A percentile compares a stretch with the other conserved stretches of the same genome.
phyloP scores from a whole-genome alignment of 2,888 invertebrate species.

The Dorcus hopei region DNA sequence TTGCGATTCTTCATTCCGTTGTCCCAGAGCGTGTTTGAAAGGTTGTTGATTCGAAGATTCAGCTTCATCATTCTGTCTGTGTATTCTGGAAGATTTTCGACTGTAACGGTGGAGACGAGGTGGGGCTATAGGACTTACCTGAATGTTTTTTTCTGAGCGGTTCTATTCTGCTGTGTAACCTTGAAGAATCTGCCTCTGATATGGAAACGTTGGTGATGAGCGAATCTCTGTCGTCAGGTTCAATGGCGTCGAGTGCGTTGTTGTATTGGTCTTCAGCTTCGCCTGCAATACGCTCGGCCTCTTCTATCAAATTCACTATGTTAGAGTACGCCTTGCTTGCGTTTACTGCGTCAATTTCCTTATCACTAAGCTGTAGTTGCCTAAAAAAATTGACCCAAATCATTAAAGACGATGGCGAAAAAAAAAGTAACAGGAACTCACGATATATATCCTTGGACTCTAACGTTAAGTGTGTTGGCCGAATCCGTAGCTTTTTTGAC shows the following conservation, averaged over 20 bases:
- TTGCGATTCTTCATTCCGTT: slow-evolving; percentile 30
- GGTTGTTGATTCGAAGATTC: slow-evolving; percentile 43
- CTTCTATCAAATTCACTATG: slow-evolving; percentile 68
- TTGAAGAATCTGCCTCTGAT: slow-evolving; percentile 56
- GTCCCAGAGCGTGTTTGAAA: slow-evolving; percentile 38
- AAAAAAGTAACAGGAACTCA: too few relatives aligned
- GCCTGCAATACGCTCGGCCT: slow-evolving; percentile 61
- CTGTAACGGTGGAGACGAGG: too few relatives aligned
- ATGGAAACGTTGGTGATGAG: slow-evolving; percentile 53
- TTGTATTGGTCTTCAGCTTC: slow-evolving; percentile 51
- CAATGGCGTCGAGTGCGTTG: slow-evolving; percentile 41
- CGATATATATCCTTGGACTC: too few relatives aligned
- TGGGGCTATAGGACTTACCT: too few relatives aligned
- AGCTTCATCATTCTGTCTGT: slow-evolving; percentile 32
- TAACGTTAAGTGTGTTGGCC: too few relatives aligned
- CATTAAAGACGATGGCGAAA: not conserved
- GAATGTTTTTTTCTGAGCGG: slow-evolving; percentile 1
- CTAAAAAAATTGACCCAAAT: slow-evolving; percentile 26
- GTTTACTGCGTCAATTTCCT: slow-evolving; percentile 60
- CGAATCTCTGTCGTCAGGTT: slow-evolving; percentile 50
- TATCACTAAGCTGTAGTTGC: slow-evolving; percentile 43
- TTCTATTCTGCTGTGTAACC: slow-evolving; percentile 55
- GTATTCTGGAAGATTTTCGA: not conserved
- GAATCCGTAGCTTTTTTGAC: too few relatives aligned
- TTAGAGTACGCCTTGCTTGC: slow-evolving; percentile 68